Evolutionary conservation across 1,140 invertebrate genomes (phyloP).

Genomic region (Carposina sasakii): DNA sequence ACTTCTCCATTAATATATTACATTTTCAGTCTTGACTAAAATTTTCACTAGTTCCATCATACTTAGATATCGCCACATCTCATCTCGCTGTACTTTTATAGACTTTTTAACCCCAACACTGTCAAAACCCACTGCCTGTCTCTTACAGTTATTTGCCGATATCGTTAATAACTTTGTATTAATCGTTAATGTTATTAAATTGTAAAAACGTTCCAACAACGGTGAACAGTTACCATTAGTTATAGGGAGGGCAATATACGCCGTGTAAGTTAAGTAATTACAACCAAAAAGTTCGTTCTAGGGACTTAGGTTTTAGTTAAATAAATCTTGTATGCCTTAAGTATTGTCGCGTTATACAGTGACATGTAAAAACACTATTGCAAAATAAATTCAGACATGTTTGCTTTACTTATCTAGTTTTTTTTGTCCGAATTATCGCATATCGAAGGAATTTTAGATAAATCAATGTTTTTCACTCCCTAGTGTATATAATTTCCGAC

Average conservation of each 20-base stretch:
- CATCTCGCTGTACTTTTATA: constrained; percentile 8
- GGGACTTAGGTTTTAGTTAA: constrained; percentile 67
- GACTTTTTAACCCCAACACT: constrained; percentile 41
- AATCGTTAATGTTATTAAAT: constrained; percentile 54
- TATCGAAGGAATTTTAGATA: too few relatives aligned
- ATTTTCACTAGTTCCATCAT: too few relatives aligned
- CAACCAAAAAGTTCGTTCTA: constrained; percentile 72
- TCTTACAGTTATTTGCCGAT: constrained; percentile 49
- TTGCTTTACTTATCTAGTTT: too few relatives aligned
- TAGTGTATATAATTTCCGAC: too few relatives aligned
- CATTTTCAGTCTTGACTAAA: too few relatives aligned
- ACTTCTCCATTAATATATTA: too few relatives aligned
- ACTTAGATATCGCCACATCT: neutral
- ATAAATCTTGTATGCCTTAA: constrained; percentile 25
- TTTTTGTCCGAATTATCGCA: too few relatives aligned
- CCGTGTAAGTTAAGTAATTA: constrained; percentile 62
- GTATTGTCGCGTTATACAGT: constrained; percentile 24
- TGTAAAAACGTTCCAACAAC: constrained; percentile 67
- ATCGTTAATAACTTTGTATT: constrained; percentile 49
- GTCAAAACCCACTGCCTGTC: constrained; percentile 53
- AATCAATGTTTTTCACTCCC: too few relatives aligned
- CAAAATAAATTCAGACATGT: too few relatives aligned
- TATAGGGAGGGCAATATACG: constrained; percentile 44
- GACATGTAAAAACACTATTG: too few relatives aligned
- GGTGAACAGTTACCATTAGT: constrained; percentile 70